phyloP scores from a whole-genome alignment of 2,888 invertebrate genomes.

The Eupithecia exiguata region DNA sequence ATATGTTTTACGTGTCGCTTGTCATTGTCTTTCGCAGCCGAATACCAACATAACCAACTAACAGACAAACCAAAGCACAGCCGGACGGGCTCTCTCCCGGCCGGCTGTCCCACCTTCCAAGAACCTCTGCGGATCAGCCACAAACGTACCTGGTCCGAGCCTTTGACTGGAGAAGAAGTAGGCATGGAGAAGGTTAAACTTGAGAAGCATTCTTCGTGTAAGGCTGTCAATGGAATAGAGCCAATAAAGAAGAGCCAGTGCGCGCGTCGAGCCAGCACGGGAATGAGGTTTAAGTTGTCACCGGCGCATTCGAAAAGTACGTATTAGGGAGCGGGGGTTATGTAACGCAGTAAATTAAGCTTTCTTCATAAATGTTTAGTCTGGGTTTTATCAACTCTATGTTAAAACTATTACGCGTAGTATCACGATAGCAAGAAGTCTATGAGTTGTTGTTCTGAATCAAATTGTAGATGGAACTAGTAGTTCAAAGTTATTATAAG shows the following conservation, averaged over 20 bases:
- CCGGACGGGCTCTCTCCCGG: constrained; percentile 73
- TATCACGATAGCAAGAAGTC: neutral
- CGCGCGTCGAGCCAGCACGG: constrained; percentile 76
- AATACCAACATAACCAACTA: constrained; percentile 79
- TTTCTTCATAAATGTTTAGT: neutral
- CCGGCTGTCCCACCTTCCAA: constrained; percentile 68
- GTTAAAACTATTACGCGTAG: neutral
- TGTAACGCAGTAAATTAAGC: constrained; percentile 26
- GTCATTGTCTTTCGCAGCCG: constrained; percentile 65
- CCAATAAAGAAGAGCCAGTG: constrained; percentile 64
- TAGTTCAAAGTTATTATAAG: neutral
- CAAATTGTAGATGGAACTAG: neutral
- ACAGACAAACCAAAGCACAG: constrained; percentile 74
- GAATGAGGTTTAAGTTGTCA: constrained; percentile 75
- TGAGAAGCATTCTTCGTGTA: constrained; percentile 63
- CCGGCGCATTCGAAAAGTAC: constrained; percentile 80
- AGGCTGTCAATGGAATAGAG: constrained; percentile 69
- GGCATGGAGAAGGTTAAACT: constrained; percentile 63
- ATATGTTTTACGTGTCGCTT: constrained; percentile 77
- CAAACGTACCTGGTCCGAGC: constrained; percentile 88
- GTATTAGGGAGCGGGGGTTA: constrained; percentile 55
- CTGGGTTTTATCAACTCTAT: constrained; percentile 26
- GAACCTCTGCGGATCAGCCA: constrained; percentile 79
- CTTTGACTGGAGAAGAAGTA: constrained; percentile 84
- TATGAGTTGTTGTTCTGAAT: neutral